Conservation (phyloP, 2,797 vertebrate genomes). For the Eulemur mongoz region DNA sequence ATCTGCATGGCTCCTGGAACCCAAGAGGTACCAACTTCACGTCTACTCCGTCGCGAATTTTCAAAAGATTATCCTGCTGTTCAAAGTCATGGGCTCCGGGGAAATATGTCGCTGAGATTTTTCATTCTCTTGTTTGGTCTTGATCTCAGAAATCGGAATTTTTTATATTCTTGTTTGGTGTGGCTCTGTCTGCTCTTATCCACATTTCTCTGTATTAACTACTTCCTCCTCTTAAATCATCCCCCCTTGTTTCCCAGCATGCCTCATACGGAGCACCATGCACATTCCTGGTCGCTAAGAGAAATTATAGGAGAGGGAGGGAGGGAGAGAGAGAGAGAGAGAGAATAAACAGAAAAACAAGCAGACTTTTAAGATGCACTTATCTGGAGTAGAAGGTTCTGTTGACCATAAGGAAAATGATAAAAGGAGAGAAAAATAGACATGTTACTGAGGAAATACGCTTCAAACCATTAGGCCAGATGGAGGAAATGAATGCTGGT, state of each 20-base stretch:
- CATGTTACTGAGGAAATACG: background rate
- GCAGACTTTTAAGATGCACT: background rate
- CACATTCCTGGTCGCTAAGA: background rate
- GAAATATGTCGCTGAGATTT: background rate
- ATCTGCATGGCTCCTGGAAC: background rate
- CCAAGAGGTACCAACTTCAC: background rate
- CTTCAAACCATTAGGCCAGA: background rate
- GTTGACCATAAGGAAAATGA: background rate
- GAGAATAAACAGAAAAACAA: background rate
- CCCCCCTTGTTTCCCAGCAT: background rate
- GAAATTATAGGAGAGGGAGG: background rate
- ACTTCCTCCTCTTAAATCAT: background rate
- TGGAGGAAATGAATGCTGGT: background rate
- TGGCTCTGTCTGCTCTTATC: background rate
- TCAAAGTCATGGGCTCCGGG: background rate
- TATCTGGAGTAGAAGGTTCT: background rate
- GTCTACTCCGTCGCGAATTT: background rate
- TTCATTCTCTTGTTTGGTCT: background rate
- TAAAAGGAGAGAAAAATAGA: background rate
- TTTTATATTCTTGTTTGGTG: background rate
- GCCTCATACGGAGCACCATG: background rate
- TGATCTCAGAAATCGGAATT: background rate
- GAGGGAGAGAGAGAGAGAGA: background rate
- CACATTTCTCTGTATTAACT: background rate
- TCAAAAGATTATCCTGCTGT: background rate